phyloP scores from a whole-genome alignment of 1,140 invertebrate species.

The Frieseomelitta varia region DNA sequence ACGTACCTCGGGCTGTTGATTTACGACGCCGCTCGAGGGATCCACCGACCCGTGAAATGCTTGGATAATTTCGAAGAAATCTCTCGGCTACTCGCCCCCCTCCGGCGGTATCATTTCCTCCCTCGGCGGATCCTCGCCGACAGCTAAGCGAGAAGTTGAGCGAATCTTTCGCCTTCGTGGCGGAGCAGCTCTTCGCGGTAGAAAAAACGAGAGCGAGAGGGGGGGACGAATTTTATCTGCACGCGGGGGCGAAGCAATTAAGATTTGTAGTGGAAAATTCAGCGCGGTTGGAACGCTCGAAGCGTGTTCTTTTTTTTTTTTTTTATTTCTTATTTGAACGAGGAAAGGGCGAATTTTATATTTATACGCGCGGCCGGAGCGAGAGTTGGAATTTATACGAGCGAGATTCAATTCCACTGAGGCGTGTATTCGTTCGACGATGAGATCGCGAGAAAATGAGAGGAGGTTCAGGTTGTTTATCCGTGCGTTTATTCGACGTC shows the following conservation, averaged over 20 bases:
- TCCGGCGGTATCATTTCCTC: slow-evolving; percentile 1
- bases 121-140: background rate
- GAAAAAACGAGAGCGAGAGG: too few relatives aligned
- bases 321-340: too few relatives aligned
- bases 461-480: too few relatives aligned
- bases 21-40: slow-evolving; percentile 15
- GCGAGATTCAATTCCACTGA: too few relatives aligned
- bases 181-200: too few relatives aligned
- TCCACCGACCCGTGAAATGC: slow-evolving; percentile 28
- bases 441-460: too few relatives aligned
- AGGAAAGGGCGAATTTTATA: too few relatives aligned
- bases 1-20: slow-evolving; percentile 28
- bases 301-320: background rate
- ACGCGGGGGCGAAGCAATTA: background rate
- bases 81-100: background rate
- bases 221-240: background rate
- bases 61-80: slow-evolving; percentile 46
- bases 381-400: too few relatives aligned
- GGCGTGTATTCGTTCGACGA: too few relatives aligned
- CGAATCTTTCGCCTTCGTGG: background rate
- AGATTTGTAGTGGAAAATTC: background rate
- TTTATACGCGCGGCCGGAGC: too few relatives aligned
- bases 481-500: too few relatives aligned
- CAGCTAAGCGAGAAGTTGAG: background rate
- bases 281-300: background rate